Evolutionary conservation across 2,888 invertebrate species (phyloP), one percentile per base, ranked within the genome.

Genomic region (Chaitophorus viminalis): DNA sequence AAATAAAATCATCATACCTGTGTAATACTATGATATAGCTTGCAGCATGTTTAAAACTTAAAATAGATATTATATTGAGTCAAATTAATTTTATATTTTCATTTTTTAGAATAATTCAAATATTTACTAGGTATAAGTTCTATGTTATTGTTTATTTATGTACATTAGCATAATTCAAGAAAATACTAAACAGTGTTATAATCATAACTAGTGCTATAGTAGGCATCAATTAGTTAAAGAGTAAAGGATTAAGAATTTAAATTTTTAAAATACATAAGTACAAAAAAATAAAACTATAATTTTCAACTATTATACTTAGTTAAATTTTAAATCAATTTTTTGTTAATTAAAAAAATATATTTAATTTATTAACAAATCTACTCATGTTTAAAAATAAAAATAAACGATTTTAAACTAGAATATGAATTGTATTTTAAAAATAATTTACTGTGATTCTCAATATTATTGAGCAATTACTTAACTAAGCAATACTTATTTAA

Each of bases 381-480:
- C 31, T 65, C 36, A 6, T 14, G 60, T 76, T 83, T 39, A 52
- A 76, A 82, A 83, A 29, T 29, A 60, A 65, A 88, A 74, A 60
- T 9, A 83, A 79, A 52, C 52, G 65, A 39, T 29, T 31, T 31
- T 76, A 21, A 74, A 79, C n/a, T 8, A 65, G 46, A 70, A 60
- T 65, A 79, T 25, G 52, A 65, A 52, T 68, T 65, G 39, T 31
- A 84, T 54, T 68, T 33, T 60, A 46, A 76, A 39, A 70, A 54
- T 39, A 60, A 8, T 75, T 6, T 29, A 21, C 25, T 17, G 25
- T 17, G 31, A 76, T 65, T n/a, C 18, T 54, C 33, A 74, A 70
- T 82, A 17, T 72, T 33, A 17, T 83, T 75, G 39, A 65, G 65
- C 74, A 83, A 54, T 75, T 25, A 1, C 31, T 31, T 77, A 14